Percentiles rank a stretch among this genome's conserved stretches.
phyloP scores from a whole-genome alignment of 2,888 invertebrate genomes.

The Calameuta filiformis region DNA sequence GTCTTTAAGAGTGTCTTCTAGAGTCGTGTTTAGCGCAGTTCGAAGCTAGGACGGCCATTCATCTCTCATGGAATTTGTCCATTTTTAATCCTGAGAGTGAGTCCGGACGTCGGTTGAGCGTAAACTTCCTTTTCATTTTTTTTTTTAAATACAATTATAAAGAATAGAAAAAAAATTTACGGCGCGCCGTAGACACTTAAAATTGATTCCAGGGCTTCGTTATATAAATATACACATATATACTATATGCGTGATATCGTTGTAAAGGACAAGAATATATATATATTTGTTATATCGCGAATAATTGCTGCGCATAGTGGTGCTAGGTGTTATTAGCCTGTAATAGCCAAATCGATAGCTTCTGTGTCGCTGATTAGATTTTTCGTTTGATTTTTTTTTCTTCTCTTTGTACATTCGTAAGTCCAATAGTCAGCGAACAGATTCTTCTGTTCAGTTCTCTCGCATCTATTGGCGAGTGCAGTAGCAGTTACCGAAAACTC shows the following conservation, averaged over 20 bases:
- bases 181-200: not conserved
- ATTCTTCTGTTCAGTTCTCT: not conserved
- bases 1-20: not conserved
- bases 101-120: not conserved
- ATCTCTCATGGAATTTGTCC: not conserved
- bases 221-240: not conserved
- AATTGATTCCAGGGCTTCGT: not conserved
- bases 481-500: not conserved
- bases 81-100: not conserved
- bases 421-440: not conserved
- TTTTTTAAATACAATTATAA: not conserved
- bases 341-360: not conserved
- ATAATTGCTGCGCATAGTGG: not conserved
- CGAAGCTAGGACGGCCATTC: not conserved
- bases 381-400: not conserved
- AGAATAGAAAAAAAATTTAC: slow-evolving; percentile 1
- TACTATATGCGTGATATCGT: not conserved
- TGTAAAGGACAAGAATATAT: not conserved
- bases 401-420: not conserved
- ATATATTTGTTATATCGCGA: not conserved
- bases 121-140: not conserved
- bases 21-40: not conserved
- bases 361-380: not conserved
- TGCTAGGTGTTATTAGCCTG: not conserved
- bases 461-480: not conserved